These are phyloP conservation scores for Holothuria leucospilota DNA, from an alignment of 53 echinoderm and acorn worm genomes.

Conservation along the genomic window DNA sequence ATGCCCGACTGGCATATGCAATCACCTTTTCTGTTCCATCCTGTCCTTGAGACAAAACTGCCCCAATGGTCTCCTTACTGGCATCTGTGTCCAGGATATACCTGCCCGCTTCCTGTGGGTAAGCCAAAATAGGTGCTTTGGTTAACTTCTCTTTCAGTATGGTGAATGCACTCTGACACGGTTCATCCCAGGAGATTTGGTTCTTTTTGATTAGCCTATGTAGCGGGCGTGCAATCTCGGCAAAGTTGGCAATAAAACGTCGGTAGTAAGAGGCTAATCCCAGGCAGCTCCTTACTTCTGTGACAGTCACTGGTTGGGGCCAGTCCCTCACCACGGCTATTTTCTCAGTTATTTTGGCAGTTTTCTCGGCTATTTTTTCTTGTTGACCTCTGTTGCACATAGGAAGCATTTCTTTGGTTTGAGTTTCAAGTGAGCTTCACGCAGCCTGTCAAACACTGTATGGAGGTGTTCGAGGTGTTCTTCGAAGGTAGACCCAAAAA, in stretches of 20 bases:
- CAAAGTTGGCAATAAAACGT: conserved; percentile 47
- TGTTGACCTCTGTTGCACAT: background rate
- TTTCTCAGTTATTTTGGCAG: no score
- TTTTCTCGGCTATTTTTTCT: background rate
- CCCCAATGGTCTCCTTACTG: conserved; percentile 17
- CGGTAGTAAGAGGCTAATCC: conserved; percentile 63
- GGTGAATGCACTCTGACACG: conserved; percentile 48
- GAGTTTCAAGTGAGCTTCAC: background rate
- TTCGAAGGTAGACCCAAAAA: conserved; percentile 10
- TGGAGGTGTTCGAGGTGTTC: conserved; percentile 22
- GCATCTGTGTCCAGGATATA: conserved; percentile 62
- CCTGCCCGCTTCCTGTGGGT: conserved; percentile 7
- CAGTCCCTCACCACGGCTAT: conserved; percentile 2
- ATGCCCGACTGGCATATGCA: conserved; percentile 47
- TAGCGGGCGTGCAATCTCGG: conserved; percentile 51
- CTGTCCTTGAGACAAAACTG: no score
- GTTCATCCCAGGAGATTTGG: conserved; percentile 2
- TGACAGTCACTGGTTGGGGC: background rate
- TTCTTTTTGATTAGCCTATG: conserved; percentile 29
- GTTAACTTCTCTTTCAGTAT: conserved; percentile 41
- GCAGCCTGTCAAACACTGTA: conserved; percentile 2
- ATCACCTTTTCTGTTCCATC: conserved; percentile 46
- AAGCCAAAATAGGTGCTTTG: conserved; percentile 49
- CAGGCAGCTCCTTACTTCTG: conserved; percentile 55
- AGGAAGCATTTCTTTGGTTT: no score